Percentiles rank a stretch among this genome's conserved stretches.
These are phyloP conservation scores for Semibalanus balanoides DNA, from an alignment of 1,140 invertebrate genomes.

Conservation along the genomic window DNA sequence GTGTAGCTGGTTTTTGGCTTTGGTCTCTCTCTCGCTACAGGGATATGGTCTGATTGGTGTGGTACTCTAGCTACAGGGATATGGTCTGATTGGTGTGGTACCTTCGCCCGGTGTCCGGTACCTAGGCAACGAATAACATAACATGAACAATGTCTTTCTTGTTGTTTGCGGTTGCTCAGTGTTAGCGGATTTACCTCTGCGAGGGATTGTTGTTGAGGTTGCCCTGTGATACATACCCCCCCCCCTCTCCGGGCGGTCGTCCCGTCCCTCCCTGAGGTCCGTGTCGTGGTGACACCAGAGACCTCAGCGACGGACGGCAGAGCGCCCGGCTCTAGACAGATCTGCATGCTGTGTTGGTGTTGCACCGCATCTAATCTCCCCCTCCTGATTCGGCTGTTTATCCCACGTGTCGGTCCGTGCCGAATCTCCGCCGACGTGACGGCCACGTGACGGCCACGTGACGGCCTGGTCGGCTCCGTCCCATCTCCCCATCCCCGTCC, in stretches of 20 bases:
- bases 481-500: slow-evolving; percentile 9
- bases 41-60: neutral
- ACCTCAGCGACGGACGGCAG: neutral
- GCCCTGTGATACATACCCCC: neutral
- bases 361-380: neutral
- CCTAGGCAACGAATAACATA: neutral
- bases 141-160: neutral
- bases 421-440: neutral
- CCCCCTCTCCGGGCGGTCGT: too few relatives aligned
- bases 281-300: too few relatives aligned
- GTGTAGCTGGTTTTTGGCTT: neutral
- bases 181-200: neutral
- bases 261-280: neutral
- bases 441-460: neutral
- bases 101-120: neutral
- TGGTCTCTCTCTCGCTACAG: neutral
- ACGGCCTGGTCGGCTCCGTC: slow-evolving; percentile 2
- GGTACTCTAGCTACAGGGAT: neutral
- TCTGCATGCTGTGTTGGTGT: neutral
- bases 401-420: neutral
- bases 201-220: neutral
- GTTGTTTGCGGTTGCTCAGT: neutral
- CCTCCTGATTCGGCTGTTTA: neutral
- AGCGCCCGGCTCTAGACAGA: neutral
- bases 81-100: neutral